Evolutionary conservation across 2,888 invertebrate species (phyloP).

Genomic region (Micropterix aruncella): DNA sequence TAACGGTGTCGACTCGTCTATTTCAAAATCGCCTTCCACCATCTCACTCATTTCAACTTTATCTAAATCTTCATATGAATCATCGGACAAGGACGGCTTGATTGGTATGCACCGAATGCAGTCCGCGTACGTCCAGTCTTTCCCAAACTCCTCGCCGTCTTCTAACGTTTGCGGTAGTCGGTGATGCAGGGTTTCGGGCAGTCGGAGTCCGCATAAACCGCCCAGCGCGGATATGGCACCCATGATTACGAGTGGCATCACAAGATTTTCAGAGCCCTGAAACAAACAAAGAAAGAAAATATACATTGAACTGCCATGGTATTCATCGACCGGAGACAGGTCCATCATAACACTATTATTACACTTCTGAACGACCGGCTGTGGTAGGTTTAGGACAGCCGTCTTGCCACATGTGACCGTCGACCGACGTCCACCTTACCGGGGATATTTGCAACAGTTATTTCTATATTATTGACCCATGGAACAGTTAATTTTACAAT

Average conservation of each 20-base stretch:
- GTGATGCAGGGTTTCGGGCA: conserved; percentile 77
- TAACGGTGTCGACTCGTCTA: conserved; percentile 16
- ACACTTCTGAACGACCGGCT: too few relatives aligned
- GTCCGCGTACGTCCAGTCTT: conserved; percentile 63
- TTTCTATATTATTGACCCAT: too few relatives aligned
- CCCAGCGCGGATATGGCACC: conserved; percentile 70
- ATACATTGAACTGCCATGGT: too few relatives aligned
- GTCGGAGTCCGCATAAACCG: conserved; percentile 61
- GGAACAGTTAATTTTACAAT: too few relatives aligned
- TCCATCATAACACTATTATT: too few relatives aligned
- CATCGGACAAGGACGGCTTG: conserved; percentile 36
- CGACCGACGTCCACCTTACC: too few relatives aligned
- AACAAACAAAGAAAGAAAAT: conserved; percentile 13
- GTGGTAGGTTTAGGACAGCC: too few relatives aligned
- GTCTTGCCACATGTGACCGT: too few relatives aligned
- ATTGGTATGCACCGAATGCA: conserved; percentile 57
- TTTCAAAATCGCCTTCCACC: conserved; percentile 20
- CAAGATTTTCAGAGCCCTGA: conserved; percentile 73
- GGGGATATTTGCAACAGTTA: too few relatives aligned
- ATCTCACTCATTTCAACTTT: conserved; percentile 34
- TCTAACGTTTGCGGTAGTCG: conserved; percentile 74
- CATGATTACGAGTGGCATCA: conserved; percentile 74
- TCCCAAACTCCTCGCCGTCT: conserved; percentile 79
- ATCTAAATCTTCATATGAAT: conserved; percentile 65
- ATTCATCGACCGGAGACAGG: too few relatives aligned